Evolutionary conservation across 2,797 vertebrate species (phyloP), one percentile per base, ranked within the genome.

Genomic region (Bovichtus diacanthus): DNA sequence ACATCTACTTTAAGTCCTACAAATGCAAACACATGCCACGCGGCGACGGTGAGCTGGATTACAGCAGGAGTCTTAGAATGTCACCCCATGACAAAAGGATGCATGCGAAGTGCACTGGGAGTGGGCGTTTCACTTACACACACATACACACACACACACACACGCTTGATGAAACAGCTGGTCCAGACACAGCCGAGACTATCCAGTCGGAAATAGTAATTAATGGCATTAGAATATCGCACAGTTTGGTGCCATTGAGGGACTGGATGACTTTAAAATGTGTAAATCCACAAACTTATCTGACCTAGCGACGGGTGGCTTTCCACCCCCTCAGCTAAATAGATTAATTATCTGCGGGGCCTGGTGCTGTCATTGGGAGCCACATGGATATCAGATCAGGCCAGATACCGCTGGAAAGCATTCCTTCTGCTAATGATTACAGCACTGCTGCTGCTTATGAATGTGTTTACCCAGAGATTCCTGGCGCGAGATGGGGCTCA

Each of bases 161-260:
- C 56, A 77, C 34, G 74, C 74, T 81, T 90, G 90, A 94, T 93
- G 92, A 90, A 95, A 94, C 93, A 95, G 94, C 93, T 94, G 93
- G 93, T 94, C 85, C 88, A 90, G 89, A 94, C 93, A 93, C 89
- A 93, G 87, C 85, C 88, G 88, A 92, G 90, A 93, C 91, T 92
- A 95, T 93, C 90, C 93, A 95, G 93, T 93, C 89, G 94, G 92
- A 94, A 94, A 93, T 94, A 91, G 91, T 94, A 94, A 94, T 94
- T 95, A 95, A 94, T 94, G 90, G 86, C 92, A 95, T 94, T 92
- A 94, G 93, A 92, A 92, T 93, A 93, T 90, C 62, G 78, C 91
- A 91, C 90, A 93, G 93, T 93, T 93, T 93, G 92, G 87, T 93
- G 89, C 88, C 92, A 90, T 88, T 87, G 87, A 94, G 92, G 88